Conservation (phyloP, 2,113 vertebrate species). For the Rhinoderma darwinii region DNA sequence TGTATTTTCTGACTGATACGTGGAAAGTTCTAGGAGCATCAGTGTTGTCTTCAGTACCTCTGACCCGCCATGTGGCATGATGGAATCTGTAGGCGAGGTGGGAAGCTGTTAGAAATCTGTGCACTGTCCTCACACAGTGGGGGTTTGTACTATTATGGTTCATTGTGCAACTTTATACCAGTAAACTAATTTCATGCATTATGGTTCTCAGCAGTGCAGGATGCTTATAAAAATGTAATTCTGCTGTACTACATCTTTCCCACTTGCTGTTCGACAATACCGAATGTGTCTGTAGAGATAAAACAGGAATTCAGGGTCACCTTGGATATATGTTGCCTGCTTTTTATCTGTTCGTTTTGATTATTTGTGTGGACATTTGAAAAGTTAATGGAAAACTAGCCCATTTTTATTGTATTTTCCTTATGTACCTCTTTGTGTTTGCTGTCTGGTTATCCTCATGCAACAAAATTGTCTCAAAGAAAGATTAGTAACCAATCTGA, state of each 20-base stretch:
- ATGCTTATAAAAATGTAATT: neutral
- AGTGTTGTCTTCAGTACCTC: neutral
- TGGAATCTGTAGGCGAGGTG: neutral
- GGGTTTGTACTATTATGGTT: neutral
- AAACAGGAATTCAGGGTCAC: neutral
- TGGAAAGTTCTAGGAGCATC: neutral
- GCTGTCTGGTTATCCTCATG: too few species aligned
- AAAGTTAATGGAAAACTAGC: neutral
- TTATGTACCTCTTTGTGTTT: too few species aligned
- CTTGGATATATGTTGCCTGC: neutral
- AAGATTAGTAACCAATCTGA: too few species aligned
- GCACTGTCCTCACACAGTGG: neutral
- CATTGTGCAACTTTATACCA: neutral
- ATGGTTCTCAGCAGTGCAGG: neutral
- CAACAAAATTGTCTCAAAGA: too few species aligned
- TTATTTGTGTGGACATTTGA: neutral
- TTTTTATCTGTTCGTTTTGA: neutral
- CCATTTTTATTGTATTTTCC: too few species aligned
- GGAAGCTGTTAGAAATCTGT: neutral
- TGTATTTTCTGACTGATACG: neutral
- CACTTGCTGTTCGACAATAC: neutral
- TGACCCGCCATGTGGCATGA: neutral
- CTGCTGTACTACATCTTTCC: neutral
- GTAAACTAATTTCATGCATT: neutral
- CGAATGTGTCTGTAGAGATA: neutral